Evolutionary conservation across 1,140 invertebrate species (phyloP).

Genomic region (Xylocopa sonorina): DNA sequence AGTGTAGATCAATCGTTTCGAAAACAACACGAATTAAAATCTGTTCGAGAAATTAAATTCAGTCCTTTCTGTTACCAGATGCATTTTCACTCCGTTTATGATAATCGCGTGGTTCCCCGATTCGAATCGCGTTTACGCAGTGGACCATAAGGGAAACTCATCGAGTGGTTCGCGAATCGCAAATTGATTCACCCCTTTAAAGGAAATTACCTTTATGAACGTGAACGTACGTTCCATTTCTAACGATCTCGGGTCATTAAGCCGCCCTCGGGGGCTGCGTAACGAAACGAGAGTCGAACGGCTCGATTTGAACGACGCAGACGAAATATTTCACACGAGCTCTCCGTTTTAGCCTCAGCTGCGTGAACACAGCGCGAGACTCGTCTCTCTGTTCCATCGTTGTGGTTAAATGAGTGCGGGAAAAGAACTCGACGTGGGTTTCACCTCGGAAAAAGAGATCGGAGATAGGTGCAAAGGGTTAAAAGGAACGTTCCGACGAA

Average conservation of each 20-base stretch:
- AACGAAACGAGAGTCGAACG: constrained; percentile 46
- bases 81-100: too few relatives aligned
- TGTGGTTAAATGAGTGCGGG: not conserved
- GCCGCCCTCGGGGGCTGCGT: constrained; percentile 39
- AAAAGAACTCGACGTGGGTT: not conserved
- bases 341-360: not conserved
- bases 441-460: not conserved
- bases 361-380: not conserved
- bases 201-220: constrained; percentile 48
- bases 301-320: constrained; percentile 45
- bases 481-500: not conserved
- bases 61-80: too few relatives aligned
- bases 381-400: not conserved
- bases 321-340: constrained; percentile 29
- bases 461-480: not conserved
- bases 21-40: too few relatives aligned
- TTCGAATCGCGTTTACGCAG: not conserved
- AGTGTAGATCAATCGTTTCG: too few relatives aligned
- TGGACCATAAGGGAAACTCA: not conserved
- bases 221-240: constrained; percentile 40
- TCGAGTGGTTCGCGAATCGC: not conserved
- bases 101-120: too few relatives aligned
- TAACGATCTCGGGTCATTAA: constrained; percentile 58
- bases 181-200: constrained; percentile 23
- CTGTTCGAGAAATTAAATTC: too few relatives aligned